phyloP scores from a whole-genome alignment of 2,888 invertebrate genomes.

The Epinotia brunnichana region DNA sequence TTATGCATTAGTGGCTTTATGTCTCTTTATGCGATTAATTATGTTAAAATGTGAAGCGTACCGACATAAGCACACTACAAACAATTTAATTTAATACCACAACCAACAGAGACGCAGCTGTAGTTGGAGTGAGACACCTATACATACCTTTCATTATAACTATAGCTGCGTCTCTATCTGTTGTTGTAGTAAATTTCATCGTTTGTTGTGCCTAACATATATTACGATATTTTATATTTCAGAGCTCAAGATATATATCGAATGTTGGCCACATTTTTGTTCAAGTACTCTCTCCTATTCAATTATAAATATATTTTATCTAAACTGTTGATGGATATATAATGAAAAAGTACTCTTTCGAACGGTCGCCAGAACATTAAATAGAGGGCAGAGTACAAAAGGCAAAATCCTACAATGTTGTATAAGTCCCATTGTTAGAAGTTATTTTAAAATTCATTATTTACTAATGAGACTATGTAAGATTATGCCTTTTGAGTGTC shows the following conservation, averaged over 20 bases:
- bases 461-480: neutral
- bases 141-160: no score
- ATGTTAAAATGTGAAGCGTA: no score
- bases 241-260: neutral
- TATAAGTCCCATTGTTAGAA: neutral
- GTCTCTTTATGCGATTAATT: no score
- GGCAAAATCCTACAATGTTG: neutral
- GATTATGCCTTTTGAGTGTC: neutral
- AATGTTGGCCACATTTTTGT: neutral
- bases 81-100: no score
- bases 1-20: no score
- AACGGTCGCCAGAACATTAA: neutral
- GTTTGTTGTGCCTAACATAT: no score
- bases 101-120: no score
- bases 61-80: no score
- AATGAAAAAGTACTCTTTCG: conserved; percentile 25
- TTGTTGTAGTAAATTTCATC: no score
- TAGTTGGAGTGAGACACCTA: no score
- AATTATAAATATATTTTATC: neutral
- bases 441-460: neutral
- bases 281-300: neutral
- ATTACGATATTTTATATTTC: neutral
- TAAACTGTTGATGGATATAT: neutral
- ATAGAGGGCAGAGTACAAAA: neutral
- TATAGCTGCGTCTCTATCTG: no score